Base-by-base conservation (phyloP, 2,888 invertebrate genomes). In the Aproaerema taeniolella region DNA sequence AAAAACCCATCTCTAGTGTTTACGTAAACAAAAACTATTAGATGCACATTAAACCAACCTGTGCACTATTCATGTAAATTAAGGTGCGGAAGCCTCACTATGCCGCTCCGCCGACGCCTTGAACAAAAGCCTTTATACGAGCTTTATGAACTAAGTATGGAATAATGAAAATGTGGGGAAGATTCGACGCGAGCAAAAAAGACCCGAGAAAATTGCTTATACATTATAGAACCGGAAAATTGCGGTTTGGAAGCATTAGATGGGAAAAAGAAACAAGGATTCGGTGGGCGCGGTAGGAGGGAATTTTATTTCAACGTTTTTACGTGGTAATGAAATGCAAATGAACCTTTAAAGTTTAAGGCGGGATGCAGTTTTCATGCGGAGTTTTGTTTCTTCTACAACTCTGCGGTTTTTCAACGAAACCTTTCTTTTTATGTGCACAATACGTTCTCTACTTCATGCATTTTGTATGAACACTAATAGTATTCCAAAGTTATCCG, bases 51-150 rank as follows among this genome's bases (percentile, higher is more conserved):
- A 61, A 54, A 50, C 52, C 53, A 59, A 53, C 49, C 45, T 45
- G 52, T 53, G 52, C 60, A 67, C 61, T 68, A 65, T 72, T 78
- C 59, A 68, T 70, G 72, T 66, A 73, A 74, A 77, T 75, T 60
- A 68, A 67, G 62, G 60, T 54, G 55, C 61, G 60, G 61, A 52
- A 62, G 58, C 64, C 56, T 52, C 57, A 55, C 60, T 56, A 53
- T 61, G 56, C 58, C 46, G 58, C 58, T 41, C 47, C 43, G 53
- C 47, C 58, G 63, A 65, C 55, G 57, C 58, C 53, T 55, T 49
- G 56, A 60, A 71, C 67, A 43, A 72, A 71, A 70, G 65, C 59
- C 65, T 67, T 66, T 68, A 66, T 61, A 55, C 53, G 50, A 46
- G 58, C 56, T 65, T 69, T 61, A 58, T 48, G 24, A 33, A 31